These are phyloP conservation scores for Sternotherus odoratus DNA, from an alignment of 2,797 vertebrate genomes.

Conservation along the genomic window DNA sequence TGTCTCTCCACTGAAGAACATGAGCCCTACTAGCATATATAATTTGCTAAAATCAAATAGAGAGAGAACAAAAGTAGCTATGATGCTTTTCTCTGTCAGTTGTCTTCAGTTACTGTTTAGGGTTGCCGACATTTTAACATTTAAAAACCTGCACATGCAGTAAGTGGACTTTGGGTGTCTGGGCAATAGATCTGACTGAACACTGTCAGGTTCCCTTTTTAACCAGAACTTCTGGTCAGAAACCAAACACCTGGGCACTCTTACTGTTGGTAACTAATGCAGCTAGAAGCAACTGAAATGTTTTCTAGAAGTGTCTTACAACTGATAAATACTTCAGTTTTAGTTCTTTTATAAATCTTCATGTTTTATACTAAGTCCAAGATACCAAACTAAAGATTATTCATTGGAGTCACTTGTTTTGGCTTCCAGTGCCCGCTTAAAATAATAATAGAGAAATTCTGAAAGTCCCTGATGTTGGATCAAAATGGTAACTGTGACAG, in stretches of 20 bases:
- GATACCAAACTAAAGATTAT: background rate
- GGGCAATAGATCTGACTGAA: no score
- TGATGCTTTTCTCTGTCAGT: background rate
- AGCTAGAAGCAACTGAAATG: background rate
- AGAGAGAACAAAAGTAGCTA: conserved; percentile 18
- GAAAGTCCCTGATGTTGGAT: background rate
- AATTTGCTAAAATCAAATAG: conserved; percentile 15
- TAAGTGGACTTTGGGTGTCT: no score
- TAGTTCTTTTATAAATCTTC: background rate
- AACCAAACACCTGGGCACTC: no score
- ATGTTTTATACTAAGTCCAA: fast-evolving
- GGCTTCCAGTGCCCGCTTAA: background rate
- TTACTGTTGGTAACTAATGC: background rate
- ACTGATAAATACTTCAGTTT: background rate
- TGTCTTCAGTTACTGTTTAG: background rate
- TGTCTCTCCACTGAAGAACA: background rate
- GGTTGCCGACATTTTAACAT: no score
- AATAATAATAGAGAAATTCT: fast-evolving
- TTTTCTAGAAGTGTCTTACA: background rate
- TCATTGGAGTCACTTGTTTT: background rate
- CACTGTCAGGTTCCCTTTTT: no score
- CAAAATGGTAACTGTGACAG: background rate
- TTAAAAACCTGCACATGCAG: no score
- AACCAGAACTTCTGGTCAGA: no score
- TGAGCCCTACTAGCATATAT: background rate